Evolutionary conservation across 1,140 invertebrate species (phyloP).

Genomic region (Drosophila sulfurigaster): DNA sequence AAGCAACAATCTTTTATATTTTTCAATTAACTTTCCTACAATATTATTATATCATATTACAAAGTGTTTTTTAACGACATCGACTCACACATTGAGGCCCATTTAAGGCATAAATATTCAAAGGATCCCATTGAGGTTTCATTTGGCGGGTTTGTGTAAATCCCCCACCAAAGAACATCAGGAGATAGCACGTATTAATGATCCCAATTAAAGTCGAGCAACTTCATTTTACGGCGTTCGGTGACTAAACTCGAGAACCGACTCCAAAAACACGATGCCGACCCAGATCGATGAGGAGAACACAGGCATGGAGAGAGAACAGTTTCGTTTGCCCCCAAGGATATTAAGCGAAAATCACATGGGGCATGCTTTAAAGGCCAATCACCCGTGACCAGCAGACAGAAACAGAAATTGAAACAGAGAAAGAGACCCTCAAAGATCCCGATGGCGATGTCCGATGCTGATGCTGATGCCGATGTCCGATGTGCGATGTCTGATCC

Average conservation of each 20-base stretch:
- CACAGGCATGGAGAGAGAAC: constrained; percentile 26
- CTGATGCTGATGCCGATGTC: constrained; percentile 14
- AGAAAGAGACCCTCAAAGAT: constrained; percentile 17
- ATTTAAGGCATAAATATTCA: neutral
- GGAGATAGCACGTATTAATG: constrained; percentile 48
- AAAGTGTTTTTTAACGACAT: constrained; percentile 6
- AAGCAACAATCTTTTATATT: neutral
- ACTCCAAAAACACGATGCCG: constrained; percentile 11
- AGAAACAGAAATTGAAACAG: neutral
- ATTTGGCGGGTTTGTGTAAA: neutral
- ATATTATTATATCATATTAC: neutral
- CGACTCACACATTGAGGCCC: neutral
- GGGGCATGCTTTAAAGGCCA: constrained; percentile 60
- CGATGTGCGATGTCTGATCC: constrained; percentile 21
- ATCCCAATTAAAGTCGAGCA: constrained; percentile 64
- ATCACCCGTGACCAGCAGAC: constrained; percentile 51
- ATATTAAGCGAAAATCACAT: constrained; percentile 61
- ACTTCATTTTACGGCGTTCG: constrained; percentile 52
- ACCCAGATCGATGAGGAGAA: constrained; percentile 23
- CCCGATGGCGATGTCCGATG: constrained; percentile 17
- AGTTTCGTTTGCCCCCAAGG: constrained; percentile 63
- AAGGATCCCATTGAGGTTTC: neutral
- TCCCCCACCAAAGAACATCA: neutral
- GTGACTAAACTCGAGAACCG: constrained; percentile 12
- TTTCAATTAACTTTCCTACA: neutral